Percentiles rank a stretch among this genome's conserved stretches.
Conservation (phyloP, 2,888 invertebrate species). For the Trissoscelio sp. region DNA sequence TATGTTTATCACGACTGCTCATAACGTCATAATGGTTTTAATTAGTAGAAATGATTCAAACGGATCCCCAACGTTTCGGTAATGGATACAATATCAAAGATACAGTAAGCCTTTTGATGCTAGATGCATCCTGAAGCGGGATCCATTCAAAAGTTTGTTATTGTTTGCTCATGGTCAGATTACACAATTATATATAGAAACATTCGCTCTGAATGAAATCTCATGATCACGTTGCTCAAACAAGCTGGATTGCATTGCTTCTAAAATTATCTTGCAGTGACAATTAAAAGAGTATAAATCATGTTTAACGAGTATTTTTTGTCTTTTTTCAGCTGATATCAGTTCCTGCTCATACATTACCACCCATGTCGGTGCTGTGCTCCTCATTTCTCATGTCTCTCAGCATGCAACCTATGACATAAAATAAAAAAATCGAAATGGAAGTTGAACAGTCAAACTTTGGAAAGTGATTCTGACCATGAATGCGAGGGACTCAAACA, state of each 20-base stretch:
- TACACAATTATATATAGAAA: slow-evolving; percentile 38
- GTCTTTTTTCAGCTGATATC: slow-evolving; percentile 74
- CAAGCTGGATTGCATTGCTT: slow-evolving; percentile 8
- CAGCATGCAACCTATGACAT: slow-evolving; percentile 69
- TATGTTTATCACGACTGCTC: neutral
- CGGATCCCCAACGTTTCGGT: slow-evolving; percentile 9
- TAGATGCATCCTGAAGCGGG: slow-evolving; percentile 1
- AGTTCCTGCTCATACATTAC: slow-evolving; percentile 82
- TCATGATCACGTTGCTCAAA: slow-evolving; percentile 17
- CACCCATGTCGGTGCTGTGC: slow-evolving; percentile 82
- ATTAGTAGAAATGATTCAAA: slow-evolving; percentile 12
- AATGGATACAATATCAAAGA: slow-evolving; percentile 10
- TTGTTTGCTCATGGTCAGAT: slow-evolving; percentile 52
- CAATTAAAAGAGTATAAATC: slow-evolving; percentile 15
- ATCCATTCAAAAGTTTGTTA: slow-evolving; percentile 43
- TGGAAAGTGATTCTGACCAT: slow-evolving; percentile 51
- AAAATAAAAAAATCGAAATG: slow-evolving; percentile 28
- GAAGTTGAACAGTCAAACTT: slow-evolving; percentile 39
- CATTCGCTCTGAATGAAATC: slow-evolving; percentile 12
- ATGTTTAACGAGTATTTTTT: neutral
- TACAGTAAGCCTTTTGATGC: slow-evolving; percentile 12
- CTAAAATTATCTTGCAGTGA: slow-evolving; percentile 37
- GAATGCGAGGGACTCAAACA: slow-evolving; percentile 35
- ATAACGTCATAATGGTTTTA: slow-evolving; percentile 9
- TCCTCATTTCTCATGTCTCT: slow-evolving; percentile 80